phyloP scores from a whole-genome alignment of 2,888 invertebrate species.

The Disparrhopalites patrizii region DNA sequence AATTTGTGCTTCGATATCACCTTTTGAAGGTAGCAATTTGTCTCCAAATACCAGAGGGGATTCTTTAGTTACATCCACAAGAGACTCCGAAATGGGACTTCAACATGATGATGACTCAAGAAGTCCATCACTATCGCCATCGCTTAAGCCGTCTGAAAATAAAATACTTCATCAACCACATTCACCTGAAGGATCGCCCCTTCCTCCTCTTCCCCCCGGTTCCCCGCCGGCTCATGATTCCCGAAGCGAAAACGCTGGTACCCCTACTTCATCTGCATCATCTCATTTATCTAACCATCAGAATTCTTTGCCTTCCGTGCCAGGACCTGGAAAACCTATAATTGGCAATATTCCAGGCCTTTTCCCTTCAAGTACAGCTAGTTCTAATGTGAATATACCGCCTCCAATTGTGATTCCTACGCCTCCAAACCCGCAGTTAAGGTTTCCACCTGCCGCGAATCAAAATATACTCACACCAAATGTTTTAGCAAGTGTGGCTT shows the following conservation, averaged over 20 bases:
- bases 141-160: background rate
- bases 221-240: background rate
- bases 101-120: slow-evolving; percentile 33
- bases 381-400: slow-evolving; percentile 10
- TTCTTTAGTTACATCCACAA: slow-evolving; percentile 40
- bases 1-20: slow-evolving; percentile 17
- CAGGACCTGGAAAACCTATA: slow-evolving; percentile 23
- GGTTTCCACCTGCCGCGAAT: slow-evolving; percentile 24
- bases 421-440: slow-evolving; percentile 30
- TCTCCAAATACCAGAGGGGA: slow-evolving; percentile 34
- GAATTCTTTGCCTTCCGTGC: background rate
- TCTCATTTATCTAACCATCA: slow-evolving; percentile 19
- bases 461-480: slow-evolving; percentile 32
- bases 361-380: slow-evolving; percentile 25
- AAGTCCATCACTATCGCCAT: slow-evolving; percentile 19
- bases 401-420: slow-evolving; percentile 37
- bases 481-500: slow-evolving; percentile 42
- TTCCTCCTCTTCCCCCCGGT: slow-evolving; percentile 16
- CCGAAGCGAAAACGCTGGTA: slow-evolving; percentile 6
- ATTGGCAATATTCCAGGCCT: slow-evolving; percentile 41
- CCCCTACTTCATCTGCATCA: slow-evolving; percentile 4
- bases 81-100: slow-evolving; percentile 38
- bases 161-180: slow-evolving; percentile 1
- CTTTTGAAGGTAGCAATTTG: slow-evolving; percentile 17
- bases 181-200: slow-evolving; percentile 20